These are phyloP conservation scores for Agonopterix heracliana DNA, from an alignment of 2,888 invertebrate species.

Conservation along the genomic window DNA sequence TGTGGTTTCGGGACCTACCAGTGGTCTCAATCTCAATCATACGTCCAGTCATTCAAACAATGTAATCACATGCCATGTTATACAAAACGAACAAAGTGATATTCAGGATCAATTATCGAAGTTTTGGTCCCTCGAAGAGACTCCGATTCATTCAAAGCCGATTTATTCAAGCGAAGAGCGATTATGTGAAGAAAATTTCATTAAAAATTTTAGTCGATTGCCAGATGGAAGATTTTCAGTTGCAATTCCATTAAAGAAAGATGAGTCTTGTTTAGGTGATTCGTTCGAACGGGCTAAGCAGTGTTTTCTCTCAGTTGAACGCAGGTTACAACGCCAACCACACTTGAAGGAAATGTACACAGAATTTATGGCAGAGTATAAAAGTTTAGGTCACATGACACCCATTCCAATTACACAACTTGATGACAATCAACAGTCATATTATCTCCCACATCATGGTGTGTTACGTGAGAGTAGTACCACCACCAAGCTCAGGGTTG, in stretches of 20 bases:
- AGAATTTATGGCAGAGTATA: slow-evolving; percentile 11
- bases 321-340: slow-evolving; percentile 4
- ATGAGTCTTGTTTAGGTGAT: slow-evolving; percentile 2
- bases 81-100: neutral
- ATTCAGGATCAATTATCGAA: slow-evolving; percentile 4
- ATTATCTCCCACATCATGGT: slow-evolving; percentile 17
- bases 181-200: slow-evolving; percentile 8
- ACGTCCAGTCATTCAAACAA: slow-evolving; percentile 6
- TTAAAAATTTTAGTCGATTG: slow-evolving; percentile 6
- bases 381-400: slow-evolving; percentile 13
- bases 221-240: slow-evolving; percentile 2
- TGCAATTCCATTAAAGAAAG: slow-evolving; percentile 5
- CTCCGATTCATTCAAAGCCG: neutral
- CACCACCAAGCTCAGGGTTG: slow-evolving; percentile 15
- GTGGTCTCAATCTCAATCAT: neutral
- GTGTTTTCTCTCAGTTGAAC: slow-evolving; percentile 8
- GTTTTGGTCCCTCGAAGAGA: slow-evolving; percentile 16
- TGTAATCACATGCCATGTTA: neutral
- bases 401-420: too few relatives aligned
- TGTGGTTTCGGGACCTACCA: slow-evolving; percentile 10
- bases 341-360: slow-evolving; percentile 9
- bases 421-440: slow-evolving; percentile 7
- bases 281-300: neutral
- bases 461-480: slow-evolving; percentile 10
- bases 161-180: slow-evolving; percentile 5